These are phyloP conservation scores for Caerostris darwini DNA, from an alignment of 1,140 invertebrate species.

Conservation along the genomic window DNA sequence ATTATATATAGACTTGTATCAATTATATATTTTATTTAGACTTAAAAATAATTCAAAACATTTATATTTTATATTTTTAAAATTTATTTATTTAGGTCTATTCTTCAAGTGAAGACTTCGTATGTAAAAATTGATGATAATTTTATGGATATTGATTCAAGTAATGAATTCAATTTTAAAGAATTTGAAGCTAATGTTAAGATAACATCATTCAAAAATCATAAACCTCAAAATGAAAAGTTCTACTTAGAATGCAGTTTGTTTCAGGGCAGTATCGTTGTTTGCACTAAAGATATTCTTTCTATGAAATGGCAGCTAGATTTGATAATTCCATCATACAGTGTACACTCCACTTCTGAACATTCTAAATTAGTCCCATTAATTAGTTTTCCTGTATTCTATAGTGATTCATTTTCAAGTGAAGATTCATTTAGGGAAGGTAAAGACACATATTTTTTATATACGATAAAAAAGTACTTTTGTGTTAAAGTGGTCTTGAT, in stretches of 20 bases:
- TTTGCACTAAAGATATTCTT: background rate
- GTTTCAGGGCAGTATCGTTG: conserved; percentile 10
- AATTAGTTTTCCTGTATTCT: background rate
- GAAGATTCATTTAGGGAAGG: background rate
- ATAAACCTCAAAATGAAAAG: background rate
- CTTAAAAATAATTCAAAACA: background rate
- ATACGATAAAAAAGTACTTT: background rate
- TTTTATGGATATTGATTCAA: background rate
- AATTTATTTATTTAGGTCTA: background rate
- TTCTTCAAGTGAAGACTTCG: background rate
- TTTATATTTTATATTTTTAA: background rate
- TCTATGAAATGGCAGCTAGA: background rate
- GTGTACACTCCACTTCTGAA: background rate
- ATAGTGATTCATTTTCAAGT: background rate
- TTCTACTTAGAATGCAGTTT: background rate
- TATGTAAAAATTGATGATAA: background rate
- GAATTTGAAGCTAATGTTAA: conserved; percentile 6
- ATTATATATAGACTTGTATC: too few species aligned
- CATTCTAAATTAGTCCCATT: background rate
- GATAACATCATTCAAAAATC: background rate
- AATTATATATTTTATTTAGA: too few species aligned
- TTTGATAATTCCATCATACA: background rate
- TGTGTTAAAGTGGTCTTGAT: too few species aligned
- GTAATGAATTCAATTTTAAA: background rate
- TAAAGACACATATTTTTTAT: background rate